Evolutionary conservation across 1,140 invertebrate species (phyloP), one percentile per base, ranked within the genome.

Genomic region (Dolichoris vasculosae): DNA sequence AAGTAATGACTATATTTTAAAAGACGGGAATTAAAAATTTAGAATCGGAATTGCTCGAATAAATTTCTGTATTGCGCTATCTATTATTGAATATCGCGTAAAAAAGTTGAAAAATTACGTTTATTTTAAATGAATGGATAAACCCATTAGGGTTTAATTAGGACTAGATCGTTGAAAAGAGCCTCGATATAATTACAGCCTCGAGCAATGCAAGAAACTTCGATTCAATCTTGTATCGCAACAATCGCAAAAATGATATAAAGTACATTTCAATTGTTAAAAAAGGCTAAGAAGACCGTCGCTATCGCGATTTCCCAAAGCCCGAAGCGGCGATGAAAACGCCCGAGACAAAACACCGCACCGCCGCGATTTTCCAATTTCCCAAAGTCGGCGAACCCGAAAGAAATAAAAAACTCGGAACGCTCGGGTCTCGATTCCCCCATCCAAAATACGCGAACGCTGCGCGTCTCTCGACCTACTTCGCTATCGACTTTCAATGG

Each of bases 401-500:
- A 51, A 51, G 1, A 8, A 51, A 17, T 59, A 59, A 59, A 59
- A 59, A 59, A 26, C 23, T 3, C 51, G 51, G 17, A 17, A 17
- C 51, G 20, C 51, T 55, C 17, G 20, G 17, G 0, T 26, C 23
- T 59, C 23, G 9, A 55, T 55, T 11, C 51, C 17, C 51, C 51
- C 23, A 26, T 26, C 9, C 23, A 59, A 59, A 59, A 59, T 59
- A 26, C 48, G 23, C 26, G 55, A 4, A 59, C 55, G 55, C 55
- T 55, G 11, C 17, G 2, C 11, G 23, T 59, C 55, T 59, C 55
- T 69, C 83, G 64, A 80, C 77, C 83, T 73, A 85, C 64, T 85
- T 85, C 67, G 55, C 46, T 80, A 79, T 83, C 83, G 85, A 83
- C 85, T 83, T 86, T 86, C 83, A 86, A 86, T 86, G 79, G 80